Base-by-base conservation (phyloP, 2,113 vertebrate species). In the Callocephalon fimbriatum region DNA sequence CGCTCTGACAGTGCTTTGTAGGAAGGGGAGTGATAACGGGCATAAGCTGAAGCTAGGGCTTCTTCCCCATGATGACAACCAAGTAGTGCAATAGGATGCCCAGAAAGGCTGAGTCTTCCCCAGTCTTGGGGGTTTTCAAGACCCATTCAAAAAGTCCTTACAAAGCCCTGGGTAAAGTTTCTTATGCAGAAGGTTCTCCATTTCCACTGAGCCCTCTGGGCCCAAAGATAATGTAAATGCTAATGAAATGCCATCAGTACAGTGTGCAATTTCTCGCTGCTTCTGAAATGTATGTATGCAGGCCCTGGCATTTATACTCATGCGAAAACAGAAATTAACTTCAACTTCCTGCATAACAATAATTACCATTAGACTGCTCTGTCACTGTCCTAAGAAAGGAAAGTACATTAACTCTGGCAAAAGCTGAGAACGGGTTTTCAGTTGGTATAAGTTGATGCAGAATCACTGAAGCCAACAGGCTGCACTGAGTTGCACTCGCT, bases 281-380 rank as follows among this genome's bases (percentile, higher is more conserved):
- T 88, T 90, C 59, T 72, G 31, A 86, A 93, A 92, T 75, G 0
- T 12, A 58, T 48, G n/a, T 48, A 76, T 88, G 66, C 58, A 76
- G 71, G 27, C 54, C 40, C 76, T 92, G 82, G 56, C 78, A 93
- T 88, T 93, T 95, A 94, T 40, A 83, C 16, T 88, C 37, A 79
- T 53, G 62, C 0, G 0, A 94, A 94, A 94, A 74, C 21, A 77
- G 67, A 51, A 54, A 77, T 42, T 88, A 77, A 67, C 44, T 72
- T 87, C 47, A 82, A 59, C 56, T 85, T 89, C 29, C 68, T 67
- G 27, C 48, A 61, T 66, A 80, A 27, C 16, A 65, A 20, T 76
- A 82, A 75, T 72, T 86, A 65, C 66, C 16, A 56, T 67, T 91
- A 75, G 70, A 51, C 23, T 0, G 1, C 62, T 65, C 40, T 51